Evolutionary conservation across 2,888 invertebrate genomes (phyloP).

Genomic region (Exephanes ischioxanthus): DNA sequence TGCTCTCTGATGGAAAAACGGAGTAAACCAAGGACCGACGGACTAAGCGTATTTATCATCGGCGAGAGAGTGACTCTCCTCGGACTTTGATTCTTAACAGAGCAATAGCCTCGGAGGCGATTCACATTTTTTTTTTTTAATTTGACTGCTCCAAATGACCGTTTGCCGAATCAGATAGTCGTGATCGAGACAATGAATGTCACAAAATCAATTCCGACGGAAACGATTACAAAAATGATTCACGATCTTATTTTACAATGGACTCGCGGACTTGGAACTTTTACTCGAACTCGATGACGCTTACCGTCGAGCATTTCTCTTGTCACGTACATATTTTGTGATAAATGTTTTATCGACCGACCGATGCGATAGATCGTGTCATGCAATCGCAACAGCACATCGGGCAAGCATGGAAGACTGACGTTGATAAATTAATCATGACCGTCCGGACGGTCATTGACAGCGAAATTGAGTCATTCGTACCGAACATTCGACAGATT

Average conservation of each 20-base stretch:
- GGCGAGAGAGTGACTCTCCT: neutral
- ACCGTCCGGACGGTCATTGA: conserved; percentile 50
- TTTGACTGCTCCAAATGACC: neutral
- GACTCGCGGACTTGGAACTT: conserved; percentile 50
- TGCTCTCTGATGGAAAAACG: neutral
- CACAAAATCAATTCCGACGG: neutral
- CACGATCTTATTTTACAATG: conserved; percentile 34
- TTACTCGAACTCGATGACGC: conserved; percentile 43
- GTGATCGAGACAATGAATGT: neutral
- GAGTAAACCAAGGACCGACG: neutral
- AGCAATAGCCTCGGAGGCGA: neutral
- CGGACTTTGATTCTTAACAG: conserved; percentile 1
- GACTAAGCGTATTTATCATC: conserved; percentile 12
- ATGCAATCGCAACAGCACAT: conserved; percentile 28
- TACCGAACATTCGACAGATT: conserved; percentile 22
- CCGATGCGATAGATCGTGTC: conserved; percentile 19
- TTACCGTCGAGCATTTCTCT: neutral
- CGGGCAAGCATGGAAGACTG: conserved; percentile 31
- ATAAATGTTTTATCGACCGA: conserved; percentile 18
- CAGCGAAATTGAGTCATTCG: conserved; percentile 55
- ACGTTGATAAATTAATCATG: conserved; percentile 58
- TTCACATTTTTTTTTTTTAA: neutral
- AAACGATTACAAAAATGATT: conserved; percentile 41
- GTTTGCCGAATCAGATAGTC: neutral
- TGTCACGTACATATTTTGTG: conserved; percentile 14